Evolutionary conservation across 2,888 invertebrate species (phyloP).

Genomic region (Thecocarcelia acutangulata): DNA sequence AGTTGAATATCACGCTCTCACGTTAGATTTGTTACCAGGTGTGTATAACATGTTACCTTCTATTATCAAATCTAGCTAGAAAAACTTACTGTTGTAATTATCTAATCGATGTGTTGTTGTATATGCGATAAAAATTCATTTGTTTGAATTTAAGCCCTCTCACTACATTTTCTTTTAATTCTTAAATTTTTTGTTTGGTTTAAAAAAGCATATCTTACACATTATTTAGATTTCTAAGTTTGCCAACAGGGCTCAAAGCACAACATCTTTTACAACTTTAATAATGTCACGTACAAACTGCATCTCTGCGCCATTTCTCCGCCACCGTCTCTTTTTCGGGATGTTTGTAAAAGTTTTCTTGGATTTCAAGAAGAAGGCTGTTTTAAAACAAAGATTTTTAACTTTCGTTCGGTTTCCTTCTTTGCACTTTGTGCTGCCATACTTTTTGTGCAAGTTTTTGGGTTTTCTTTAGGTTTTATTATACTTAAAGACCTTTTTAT

Average conservation of each 20-base stretch:
- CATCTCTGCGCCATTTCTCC: constrained; percentile 9
- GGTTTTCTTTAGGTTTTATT: constrained; percentile 45
- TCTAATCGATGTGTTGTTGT: too few relatives aligned
- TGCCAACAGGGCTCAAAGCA: neutral
- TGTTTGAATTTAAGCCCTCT: too few relatives aligned
- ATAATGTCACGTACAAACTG: constrained; percentile 68
- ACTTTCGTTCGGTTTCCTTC: constrained; percentile 45
- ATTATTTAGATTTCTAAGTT: constrained; percentile 6
- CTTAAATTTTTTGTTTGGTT: neutral
- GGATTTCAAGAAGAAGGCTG: constrained; percentile 12
- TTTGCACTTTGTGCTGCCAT: neutral
- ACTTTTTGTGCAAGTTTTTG: constrained; percentile 7
- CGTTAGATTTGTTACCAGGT: too few relatives aligned
- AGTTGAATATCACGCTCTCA: too few relatives aligned
- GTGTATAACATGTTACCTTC: too few relatives aligned
- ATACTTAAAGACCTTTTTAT: constrained; percentile 44
- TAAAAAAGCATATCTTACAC: neutral
- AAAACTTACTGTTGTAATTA: too few relatives aligned
- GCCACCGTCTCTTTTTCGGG: neutral
- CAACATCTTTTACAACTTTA: constrained; percentile 34
- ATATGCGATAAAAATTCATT: too few relatives aligned
- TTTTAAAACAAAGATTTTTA: constrained; percentile 43
- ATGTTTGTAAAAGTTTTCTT: constrained; percentile 23
- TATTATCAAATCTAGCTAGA: too few relatives aligned
- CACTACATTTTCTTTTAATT: neutral